Evolutionary conservation across 1,140 invertebrate species (phyloP), one percentile per base, ranked within the genome.

Genomic region (Drosophila sp.): DNA sequence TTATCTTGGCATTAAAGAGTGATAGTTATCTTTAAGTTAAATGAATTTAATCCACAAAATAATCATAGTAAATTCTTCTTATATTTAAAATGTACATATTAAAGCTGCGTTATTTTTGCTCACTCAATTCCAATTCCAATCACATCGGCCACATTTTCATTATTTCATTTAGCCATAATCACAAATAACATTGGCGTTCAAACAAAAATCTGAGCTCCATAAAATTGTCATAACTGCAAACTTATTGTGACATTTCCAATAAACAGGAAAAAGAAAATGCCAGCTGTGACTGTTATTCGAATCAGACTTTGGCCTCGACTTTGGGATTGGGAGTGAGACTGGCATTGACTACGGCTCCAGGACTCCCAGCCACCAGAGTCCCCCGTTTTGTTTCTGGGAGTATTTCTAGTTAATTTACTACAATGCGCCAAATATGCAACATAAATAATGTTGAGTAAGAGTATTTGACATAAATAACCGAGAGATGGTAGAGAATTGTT

Each of bases 381-480:
- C 41, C 40, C 44, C 50, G 23, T 54, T 38, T 25, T 6, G 1
- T 41, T 17, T n/a, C 25, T 56, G 7, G 17, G 50, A 69, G 50
- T 60, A 47, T 67, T 80, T 74, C 47, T 62, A 54, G 84, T 80
- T 89, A 89, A 89, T 86, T 89, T 89, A 86, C 64, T 83, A 80
- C 76, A 89, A 80, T 77, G 56, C 76, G 76, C 69, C 84, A 72
- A 84, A 77, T 89, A 84, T 87, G 85, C 80, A 84, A 77, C 80
- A 87, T 87, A 87, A 87, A 87, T 87, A 87, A 87, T 89, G 85
- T 70, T 79, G 47, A 27, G 44, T 50, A 27, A 23, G 44, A 69
- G 77, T 66, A 74, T 68, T 78, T 66, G 84, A 84, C 77, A 87
- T 87, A 87, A 87, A 87, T 87, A 89, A 89, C 84, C 67, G 40